phyloP scores from a whole-genome alignment of 2,113 vertebrate species.

The Sturnira hondurensis region DNA sequence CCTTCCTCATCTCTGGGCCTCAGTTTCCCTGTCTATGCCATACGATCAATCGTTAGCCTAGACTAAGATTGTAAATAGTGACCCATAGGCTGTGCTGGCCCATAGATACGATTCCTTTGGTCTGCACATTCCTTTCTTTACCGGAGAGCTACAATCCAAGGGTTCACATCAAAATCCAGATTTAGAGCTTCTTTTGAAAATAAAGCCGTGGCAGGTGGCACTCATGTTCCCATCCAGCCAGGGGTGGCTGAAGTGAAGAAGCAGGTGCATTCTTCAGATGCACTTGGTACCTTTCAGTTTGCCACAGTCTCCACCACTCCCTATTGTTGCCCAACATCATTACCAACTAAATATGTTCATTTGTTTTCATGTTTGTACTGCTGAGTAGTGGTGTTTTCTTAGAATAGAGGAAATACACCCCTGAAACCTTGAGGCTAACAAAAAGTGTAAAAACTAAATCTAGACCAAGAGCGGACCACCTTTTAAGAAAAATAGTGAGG shows the following conservation, averaged over 20 bases:
- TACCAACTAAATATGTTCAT: background rate
- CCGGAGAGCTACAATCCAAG: background rate
- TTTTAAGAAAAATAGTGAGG: background rate
- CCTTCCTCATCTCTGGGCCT: background rate
- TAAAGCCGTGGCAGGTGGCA: background rate
- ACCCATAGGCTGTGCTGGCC: rapidly evolving
- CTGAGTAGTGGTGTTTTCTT: background rate
- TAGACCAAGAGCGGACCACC: background rate
- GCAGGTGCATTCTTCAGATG: rapidly evolving
- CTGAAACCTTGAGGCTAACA: background rate
- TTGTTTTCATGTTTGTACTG: background rate
- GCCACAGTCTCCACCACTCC: background rate
- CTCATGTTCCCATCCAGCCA: background rate
- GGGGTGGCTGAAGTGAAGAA: background rate
- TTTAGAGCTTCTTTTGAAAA: background rate
- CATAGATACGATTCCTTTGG: background rate
- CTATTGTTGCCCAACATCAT: background rate
- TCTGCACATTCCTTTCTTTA: background rate
- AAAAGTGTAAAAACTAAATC: background rate
- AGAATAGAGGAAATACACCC: background rate
- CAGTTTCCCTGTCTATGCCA: background rate
- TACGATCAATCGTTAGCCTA: background rate
- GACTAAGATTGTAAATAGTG: background rate
- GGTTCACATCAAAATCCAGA: background rate
- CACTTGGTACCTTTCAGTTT: background rate